Conservation (phyloP, 2,797 vertebrate species). For the Spheniscus humboldti region DNA sequence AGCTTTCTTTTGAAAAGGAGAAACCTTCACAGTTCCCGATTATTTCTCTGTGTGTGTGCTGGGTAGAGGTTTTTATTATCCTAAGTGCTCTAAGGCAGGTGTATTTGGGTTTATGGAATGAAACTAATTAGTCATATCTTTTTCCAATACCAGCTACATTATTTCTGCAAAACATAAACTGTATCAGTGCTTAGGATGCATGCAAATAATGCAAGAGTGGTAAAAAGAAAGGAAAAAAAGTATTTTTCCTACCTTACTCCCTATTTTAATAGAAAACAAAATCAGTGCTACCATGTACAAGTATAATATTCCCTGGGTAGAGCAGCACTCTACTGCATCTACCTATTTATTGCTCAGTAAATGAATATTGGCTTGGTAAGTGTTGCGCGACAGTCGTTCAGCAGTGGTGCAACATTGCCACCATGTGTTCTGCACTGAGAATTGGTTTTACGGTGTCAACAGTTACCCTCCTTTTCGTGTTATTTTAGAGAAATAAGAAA, state of each 20-base stretch:
- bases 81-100: constrained; percentile 41
- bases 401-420: constrained; percentile 68
- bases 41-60: neutral
- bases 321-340: constrained; percentile 41
- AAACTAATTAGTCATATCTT: constrained; percentile 49
- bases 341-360: constrained; percentile 51
- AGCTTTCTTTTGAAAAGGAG: neutral
- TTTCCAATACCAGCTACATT: neutral
- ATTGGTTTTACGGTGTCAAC: neutral
- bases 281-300: constrained; percentile 50
- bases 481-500: neutral
- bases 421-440: constrained; percentile 22
- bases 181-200: neutral
- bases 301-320: constrained; percentile 65
- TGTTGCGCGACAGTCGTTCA: neutral
- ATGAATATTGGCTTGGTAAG: neutral
- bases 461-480: neutral
- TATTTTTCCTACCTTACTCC: constrained; percentile 32
- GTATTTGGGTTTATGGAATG: neutral
- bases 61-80: constrained; percentile 23
- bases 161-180: neutral
- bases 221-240: constrained; percentile 33
- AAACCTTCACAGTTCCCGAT: neutral
- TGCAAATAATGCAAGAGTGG: neutral
- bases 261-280: constrained; percentile 61